Evolutionary conservation across 2,888 invertebrate genomes (phyloP).

Genomic region (Stomorhina lunata): DNA sequence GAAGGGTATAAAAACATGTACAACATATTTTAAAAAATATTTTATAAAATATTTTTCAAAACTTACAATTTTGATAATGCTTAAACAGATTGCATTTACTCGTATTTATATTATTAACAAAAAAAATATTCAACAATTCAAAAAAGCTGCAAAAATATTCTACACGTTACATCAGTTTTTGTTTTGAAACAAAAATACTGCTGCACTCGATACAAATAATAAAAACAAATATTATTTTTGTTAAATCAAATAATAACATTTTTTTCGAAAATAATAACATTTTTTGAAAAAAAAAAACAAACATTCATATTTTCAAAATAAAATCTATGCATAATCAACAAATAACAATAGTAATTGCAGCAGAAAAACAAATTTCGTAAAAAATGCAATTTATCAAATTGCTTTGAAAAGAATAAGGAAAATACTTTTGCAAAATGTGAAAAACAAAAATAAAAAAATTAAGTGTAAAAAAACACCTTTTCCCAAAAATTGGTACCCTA

Average conservation of each 20-base stretch:
- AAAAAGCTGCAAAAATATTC: no score
- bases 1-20: no score
- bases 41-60: no score
- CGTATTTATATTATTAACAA: no score
- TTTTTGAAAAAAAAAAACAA: no score
- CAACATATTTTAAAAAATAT: no score
- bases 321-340: not conserved
- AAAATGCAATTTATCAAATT: slow-evolving; percentile 8
- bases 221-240: not conserved
- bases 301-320: slow-evolving; percentile 4
- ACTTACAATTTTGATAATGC: no score
- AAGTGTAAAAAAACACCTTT: not conserved
- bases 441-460: not conserved
- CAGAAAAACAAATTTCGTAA: not conserved
- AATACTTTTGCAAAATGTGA: not conserved
- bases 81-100: no score
- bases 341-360: slow-evolving; percentile 11
- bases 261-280: not conserved
- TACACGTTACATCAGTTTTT: no score
- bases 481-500: not conserved
- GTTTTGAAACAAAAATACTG: no score
- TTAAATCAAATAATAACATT: not conserved
- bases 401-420: not conserved
- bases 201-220: not conserved
- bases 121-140: no score